Percentiles rank a stretch among this genome's conserved stretches.
Conservation (phyloP, 1,140 invertebrate genomes). For the Campoletis sonorensis region DNA sequence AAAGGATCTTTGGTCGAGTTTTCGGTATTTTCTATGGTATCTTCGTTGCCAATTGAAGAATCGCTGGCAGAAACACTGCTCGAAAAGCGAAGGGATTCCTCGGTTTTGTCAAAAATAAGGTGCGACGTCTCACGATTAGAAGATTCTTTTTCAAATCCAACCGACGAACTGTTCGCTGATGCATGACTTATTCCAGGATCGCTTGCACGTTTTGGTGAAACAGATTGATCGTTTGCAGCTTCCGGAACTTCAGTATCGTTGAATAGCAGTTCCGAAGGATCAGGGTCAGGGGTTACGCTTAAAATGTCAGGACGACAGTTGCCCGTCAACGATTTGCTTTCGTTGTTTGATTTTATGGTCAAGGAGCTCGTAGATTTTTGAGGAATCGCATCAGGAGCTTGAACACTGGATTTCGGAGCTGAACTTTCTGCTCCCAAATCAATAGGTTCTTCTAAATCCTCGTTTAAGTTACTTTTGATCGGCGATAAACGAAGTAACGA, state of each 20-base stretch:
- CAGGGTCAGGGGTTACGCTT: constrained; percentile 25
- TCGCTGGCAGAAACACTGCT: background rate
- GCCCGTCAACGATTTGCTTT: background rate
- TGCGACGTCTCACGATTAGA: background rate
- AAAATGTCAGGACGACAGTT: background rate
- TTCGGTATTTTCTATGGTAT: background rate
- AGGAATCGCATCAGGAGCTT: background rate
- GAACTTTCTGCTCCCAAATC: background rate
- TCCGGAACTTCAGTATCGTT: constrained; percentile 15
- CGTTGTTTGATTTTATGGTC: background rate
- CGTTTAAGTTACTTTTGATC: background rate
- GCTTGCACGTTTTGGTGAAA: background rate
- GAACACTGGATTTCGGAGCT: background rate
- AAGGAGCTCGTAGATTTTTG: background rate
- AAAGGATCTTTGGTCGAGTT: constrained; percentile 3
- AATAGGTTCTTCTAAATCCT: constrained; percentile 1
- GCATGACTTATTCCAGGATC: background rate
- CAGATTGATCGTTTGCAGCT: background rate
- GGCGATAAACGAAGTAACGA: constrained; percentile 11
- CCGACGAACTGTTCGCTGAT: constrained; percentile 35
- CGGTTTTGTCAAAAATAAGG: background rate
- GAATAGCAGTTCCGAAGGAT: constrained; percentile 50
- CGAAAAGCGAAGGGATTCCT: background rate
- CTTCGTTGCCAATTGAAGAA: background rate
- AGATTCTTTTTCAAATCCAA: constrained; percentile 3